These are phyloP conservation scores for Conus canariensis DNA, from an alignment of 2,888 invertebrate genomes.

Conservation along the genomic window DNA sequence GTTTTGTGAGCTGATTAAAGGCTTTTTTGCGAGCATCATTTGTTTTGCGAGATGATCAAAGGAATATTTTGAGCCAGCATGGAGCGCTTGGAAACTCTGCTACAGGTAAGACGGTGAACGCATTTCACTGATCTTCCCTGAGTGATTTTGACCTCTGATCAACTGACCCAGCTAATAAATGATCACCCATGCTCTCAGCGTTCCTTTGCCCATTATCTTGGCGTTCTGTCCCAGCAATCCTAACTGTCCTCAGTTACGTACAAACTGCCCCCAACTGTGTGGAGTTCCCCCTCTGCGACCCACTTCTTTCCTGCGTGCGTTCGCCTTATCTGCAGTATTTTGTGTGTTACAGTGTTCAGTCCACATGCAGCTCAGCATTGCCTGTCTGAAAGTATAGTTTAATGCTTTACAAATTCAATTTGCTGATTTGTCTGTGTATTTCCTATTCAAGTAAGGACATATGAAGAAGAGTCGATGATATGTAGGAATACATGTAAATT, in stretches of 20 bases:
- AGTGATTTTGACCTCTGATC: neutral
- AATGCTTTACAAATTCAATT: too few species aligned
- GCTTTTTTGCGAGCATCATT: neutral
- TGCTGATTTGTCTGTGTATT: neutral
- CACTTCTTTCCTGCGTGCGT: slow-evolving; percentile 10
- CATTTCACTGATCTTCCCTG: slow-evolving; percentile 35
- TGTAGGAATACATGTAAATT: too few species aligned
- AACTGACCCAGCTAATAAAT: slow-evolving; percentile 9
- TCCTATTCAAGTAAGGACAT: neutral
- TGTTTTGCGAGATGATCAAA: slow-evolving; percentile 22
- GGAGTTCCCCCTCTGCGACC: slow-evolving; percentile 1
- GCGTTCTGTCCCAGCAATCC: neutral
- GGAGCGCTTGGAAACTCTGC: neutral
- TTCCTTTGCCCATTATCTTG: neutral
- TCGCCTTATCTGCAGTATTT: neutral
- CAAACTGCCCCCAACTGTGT: neutral
- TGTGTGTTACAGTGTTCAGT: neutral
- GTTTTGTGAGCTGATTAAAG: too few species aligned
- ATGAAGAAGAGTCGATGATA: too few species aligned
- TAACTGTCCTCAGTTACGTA: neutral
- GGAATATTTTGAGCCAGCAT: neutral
- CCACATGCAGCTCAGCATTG: neutral
- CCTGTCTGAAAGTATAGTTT: too few species aligned
- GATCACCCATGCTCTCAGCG: neutral
- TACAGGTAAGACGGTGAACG: slow-evolving; percentile 27